Evolutionary conservation across 2,797 vertebrate species (phyloP), one percentile per base, ranked within the genome.

Genomic region (Eulemur mongoz): DNA sequence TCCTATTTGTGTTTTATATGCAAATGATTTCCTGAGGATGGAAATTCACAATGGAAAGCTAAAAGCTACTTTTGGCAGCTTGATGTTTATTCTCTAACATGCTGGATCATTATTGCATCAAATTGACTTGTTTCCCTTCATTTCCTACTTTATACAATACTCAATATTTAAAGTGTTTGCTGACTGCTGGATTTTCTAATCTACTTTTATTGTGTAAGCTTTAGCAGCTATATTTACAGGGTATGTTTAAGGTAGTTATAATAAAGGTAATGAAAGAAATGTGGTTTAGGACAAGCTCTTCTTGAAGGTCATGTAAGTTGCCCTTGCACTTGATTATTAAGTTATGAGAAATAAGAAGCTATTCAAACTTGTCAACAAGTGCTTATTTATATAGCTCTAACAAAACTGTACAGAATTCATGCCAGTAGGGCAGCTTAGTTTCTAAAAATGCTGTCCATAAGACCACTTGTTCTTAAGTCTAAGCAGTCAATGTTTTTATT

Each of bases 11-110:
- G 69, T 65, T 95, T 95, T 82, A 18, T 93, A 88, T 93, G 45
- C n/a, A 79, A 3, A 38, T 93, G 54, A 38, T 86, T 96, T 96
- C 81, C 61, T 69, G 11, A 65, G 70, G 32, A 50, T 48, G 1
- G 79, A 52, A 95, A 95, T 95, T 67, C 40, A 78, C 54, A 93
- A 5, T 65, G 76, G 54, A 91, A 96, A 91, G 45, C 76, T 86
- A 59, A 93, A 91, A 73, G 43, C 52, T 91, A 32, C 23, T 57
- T 95, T 95, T 52, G 38, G 32, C 38, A 94, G 38, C 38, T 95
- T 80, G 57, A 50, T 91, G n/a, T 83, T 93, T 92, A 76, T 95
- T 94, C 57, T 75, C 20, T 81, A 27, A 80, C 23, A 54, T 54
- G 38, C n/a, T 76, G 23, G 32, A 79, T 94, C 75, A 43, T 83